Evolutionary conservation across 2,797 vertebrate species (phyloP).

Genomic region (Enteromius viviparus): DNA sequence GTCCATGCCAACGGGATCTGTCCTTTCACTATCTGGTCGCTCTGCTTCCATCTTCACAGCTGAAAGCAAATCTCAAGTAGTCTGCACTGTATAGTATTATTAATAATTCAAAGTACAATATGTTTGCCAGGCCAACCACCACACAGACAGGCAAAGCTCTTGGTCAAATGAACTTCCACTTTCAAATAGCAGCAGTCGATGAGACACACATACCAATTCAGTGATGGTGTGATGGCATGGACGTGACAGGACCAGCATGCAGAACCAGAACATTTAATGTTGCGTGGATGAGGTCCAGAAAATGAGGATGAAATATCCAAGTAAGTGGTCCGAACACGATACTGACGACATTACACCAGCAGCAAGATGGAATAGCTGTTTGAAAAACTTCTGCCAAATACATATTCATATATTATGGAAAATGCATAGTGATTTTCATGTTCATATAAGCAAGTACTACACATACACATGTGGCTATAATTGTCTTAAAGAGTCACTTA

Average conservation of each 20-base stretch:
- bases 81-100: conserved; percentile 79
- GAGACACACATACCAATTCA: conserved; percentile 77
- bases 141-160: conserved; percentile 76
- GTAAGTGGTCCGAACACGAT: conserved; percentile 56
- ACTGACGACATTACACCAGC: conserved; percentile 48
- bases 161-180: conserved; percentile 66
- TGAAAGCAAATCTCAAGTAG: conserved; percentile 97
- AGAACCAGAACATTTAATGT: conserved; percentile 65
- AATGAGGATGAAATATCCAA: conserved; percentile 73
- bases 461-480: neutral
- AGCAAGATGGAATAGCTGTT: conserved; percentile 42
- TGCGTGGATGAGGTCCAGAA: conserved; percentile 73
- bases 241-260: conserved; percentile 75
- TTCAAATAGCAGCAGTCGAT: conserved; percentile 67
- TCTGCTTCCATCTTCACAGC: conserved; percentile 96
- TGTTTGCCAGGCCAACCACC: conserved; percentile 68
- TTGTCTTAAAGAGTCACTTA: neutral
- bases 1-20: conserved; percentile 81
- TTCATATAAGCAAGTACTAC: conserved; percentile 14
- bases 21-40: conserved; percentile 78
- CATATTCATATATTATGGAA: conserved; percentile 30
- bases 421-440: conserved; percentile 9
- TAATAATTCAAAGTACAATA: conserved; percentile 32
- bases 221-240: conserved; percentile 75
- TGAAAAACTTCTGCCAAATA: conserved; percentile 30